Evolutionary conservation across 1,140 invertebrate genomes (phyloP).

Genomic region (Sinonovacula constricta): DNA sequence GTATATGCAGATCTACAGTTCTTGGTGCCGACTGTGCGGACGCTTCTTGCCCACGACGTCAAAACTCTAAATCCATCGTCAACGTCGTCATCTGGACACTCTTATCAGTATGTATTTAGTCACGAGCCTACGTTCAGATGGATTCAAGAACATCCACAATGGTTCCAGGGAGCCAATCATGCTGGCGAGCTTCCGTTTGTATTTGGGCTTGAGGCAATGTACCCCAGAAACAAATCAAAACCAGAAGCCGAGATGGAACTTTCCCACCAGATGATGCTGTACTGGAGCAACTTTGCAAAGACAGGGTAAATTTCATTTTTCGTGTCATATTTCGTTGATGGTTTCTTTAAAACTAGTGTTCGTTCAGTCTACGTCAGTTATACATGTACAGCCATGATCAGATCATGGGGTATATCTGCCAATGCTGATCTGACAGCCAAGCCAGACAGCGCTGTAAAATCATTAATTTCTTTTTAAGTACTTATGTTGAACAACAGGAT

Average conservation of each 20-base stretch:
- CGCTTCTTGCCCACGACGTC: constrained; percentile 30
- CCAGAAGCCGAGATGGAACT: constrained; percentile 89
- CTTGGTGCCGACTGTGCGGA: constrained; percentile 48
- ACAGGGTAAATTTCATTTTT: constrained; percentile 90
- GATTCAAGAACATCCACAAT: constrained; percentile 24
- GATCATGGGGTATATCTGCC: no score
- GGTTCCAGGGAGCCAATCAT: constrained; percentile 60
- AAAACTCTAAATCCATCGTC: neutral
- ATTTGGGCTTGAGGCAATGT: constrained; percentile 54
- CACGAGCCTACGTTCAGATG: constrained; percentile 22
- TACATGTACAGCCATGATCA: neutral
- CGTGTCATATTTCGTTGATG: neutral
- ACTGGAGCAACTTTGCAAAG: constrained; percentile 95
- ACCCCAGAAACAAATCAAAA: neutral
- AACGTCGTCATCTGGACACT: neutral
- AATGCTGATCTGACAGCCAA: no score
- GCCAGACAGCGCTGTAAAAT: no score
- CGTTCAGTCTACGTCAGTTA: neutral
- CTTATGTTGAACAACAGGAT: no score
- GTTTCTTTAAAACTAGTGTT: neutral
- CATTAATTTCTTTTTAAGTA: no score
- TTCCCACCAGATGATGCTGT: constrained; percentile 93
- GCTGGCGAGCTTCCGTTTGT: constrained; percentile 58
- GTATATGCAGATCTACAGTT: constrained; percentile 61
- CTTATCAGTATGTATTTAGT: constrained; percentile 59